phyloP scores from a whole-genome alignment of 35 echinoderm and acorn worm species.

The Amphiura filiformis region DNA sequence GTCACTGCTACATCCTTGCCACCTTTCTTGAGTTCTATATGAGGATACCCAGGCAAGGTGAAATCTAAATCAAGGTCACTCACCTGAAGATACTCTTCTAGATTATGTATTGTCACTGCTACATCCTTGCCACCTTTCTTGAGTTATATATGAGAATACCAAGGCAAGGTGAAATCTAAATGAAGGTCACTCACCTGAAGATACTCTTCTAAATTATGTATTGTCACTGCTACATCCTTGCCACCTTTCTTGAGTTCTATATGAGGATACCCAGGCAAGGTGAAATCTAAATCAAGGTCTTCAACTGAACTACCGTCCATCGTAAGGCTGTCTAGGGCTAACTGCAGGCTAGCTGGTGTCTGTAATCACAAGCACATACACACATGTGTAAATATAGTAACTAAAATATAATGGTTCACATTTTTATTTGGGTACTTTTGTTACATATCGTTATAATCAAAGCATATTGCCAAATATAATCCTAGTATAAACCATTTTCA shows the following conservation, averaged over 20 bases:
- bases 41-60: slow-evolving; percentile 75
- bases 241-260: slow-evolving; percentile 99
- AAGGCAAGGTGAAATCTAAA: slow-evolving; percentile 87
- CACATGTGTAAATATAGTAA: not conserved
- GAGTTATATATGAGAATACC: slow-evolving; percentile 82
- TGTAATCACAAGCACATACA: not conserved
- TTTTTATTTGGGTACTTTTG: too few species aligned
- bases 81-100: slow-evolving; percentile 93
- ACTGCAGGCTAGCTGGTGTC: slow-evolving; percentile 87
- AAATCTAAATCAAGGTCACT: slow-evolving; percentile 74
- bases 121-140: slow-evolving; percentile 97
- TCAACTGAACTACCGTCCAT: slow-evolving; percentile 97
- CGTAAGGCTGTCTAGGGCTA: slow-evolving; percentile 88
- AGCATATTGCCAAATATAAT: too few species aligned
- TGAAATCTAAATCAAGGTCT: slow-evolving; percentile 94
- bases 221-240: slow-evolving; percentile 89
- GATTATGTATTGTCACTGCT: slow-evolving; percentile 84
- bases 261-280: slow-evolving; percentile 78
- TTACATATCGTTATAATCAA: too few species aligned
- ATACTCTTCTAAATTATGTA: slow-evolving; percentile 96
- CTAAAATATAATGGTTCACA: too few species aligned
- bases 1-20: slow-evolving; percentile 88
- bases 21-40: slow-evolving; percentile 95
- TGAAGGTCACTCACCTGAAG: slow-evolving; percentile 69
- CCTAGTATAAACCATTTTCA: too few species aligned